Percentiles rank a stretch among this genome's conserved stretches.
phyloP scores from a whole-genome alignment of 2,797 vertebrate species.

The Limosa lapponica region DNA sequence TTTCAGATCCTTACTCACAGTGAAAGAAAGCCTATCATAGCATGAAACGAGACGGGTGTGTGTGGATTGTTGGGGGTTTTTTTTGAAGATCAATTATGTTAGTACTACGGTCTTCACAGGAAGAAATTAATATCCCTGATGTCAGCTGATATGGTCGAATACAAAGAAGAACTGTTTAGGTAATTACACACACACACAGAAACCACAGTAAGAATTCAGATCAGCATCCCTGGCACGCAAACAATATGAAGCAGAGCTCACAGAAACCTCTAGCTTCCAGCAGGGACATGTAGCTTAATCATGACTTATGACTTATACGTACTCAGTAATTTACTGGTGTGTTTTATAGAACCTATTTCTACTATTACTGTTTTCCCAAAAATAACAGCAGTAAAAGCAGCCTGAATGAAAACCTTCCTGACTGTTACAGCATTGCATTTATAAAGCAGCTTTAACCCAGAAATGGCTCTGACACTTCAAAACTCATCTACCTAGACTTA shows the following conservation, averaged over 20 bases:
- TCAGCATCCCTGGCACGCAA: not conserved
- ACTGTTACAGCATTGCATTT: not conserved
- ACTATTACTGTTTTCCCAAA: conserved; percentile 4
- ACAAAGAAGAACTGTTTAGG: conserved; percentile 41
- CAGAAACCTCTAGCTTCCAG: conserved; percentile 16
- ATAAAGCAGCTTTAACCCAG: not conserved
- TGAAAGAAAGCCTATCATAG: not conserved
- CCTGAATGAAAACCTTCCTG: not conserved
- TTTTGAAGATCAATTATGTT: not conserved
- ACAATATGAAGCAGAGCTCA: not conserved
- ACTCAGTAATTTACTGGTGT: not conserved
- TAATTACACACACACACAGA: not conserved
- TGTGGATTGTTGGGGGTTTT: not conserved
- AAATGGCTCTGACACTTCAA: not conserved
- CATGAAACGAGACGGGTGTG: not conserved
- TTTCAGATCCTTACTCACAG: not conserved
- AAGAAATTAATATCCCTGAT: conserved; percentile 35
- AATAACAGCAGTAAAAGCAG: not conserved
- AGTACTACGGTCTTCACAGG: not conserved
- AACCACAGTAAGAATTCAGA: conserved; percentile 8
- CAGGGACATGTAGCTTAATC: conserved; percentile 8
- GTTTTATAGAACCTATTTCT: not conserved
- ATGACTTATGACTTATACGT: not conserved
- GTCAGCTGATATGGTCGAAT: conserved; percentile 11
- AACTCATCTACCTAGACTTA: not conserved